Evolutionary conservation across 2,113 vertebrate genomes (phyloP), one percentile per base, ranked within the genome.

Genomic region (Hyla sarda): DNA sequence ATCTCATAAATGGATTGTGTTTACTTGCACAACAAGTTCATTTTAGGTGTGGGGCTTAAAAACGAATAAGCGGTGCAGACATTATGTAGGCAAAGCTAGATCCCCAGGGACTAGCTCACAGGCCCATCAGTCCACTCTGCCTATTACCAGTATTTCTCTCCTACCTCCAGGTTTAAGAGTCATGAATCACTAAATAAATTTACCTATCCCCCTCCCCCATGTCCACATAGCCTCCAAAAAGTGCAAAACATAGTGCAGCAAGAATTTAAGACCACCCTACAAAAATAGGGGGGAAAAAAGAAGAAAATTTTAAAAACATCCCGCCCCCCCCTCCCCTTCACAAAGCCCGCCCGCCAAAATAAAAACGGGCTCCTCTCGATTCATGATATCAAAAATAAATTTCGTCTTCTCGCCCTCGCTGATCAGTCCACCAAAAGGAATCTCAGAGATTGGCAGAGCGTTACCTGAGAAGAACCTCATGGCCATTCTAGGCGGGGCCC

Each of bases 191-290:
- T 67, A 4, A 65, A 14, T 67, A 32, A 16, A 67, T 32, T 16
- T 16, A 14, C 62, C 28, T 67, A 4, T 3, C 50, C 28, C 11
- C 28, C 72, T 14, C 21, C 75, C 74, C 76, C 30, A 1, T 47
- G 14, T 62, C 78, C 77, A 28, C 23, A 81, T 23, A 47, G 56
- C 78, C 56, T 28, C 58, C 56, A 37, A 60, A 80, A 80, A 80
- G 77, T 80, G 77, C 77, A 80, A 81, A 81, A 56, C 56, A 81
- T 62, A 81, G 78, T 81, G 78, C 78, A 81, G 56, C 78, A 19
- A 81, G 30, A 34, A 54, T 77, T 77, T 34, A 77, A 77, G 37
- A 81, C 78, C 56, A 62, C 54, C 56, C 78, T 62, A 65, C 34
- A 65, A 65, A 75, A 65, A 65, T 19, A 37, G 77, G 54, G 48